Evolutionary conservation across 2,113 vertebrate genomes (phyloP), one percentile per base, ranked within the genome.

Genomic region (Bostrychus sinensis): DNA sequence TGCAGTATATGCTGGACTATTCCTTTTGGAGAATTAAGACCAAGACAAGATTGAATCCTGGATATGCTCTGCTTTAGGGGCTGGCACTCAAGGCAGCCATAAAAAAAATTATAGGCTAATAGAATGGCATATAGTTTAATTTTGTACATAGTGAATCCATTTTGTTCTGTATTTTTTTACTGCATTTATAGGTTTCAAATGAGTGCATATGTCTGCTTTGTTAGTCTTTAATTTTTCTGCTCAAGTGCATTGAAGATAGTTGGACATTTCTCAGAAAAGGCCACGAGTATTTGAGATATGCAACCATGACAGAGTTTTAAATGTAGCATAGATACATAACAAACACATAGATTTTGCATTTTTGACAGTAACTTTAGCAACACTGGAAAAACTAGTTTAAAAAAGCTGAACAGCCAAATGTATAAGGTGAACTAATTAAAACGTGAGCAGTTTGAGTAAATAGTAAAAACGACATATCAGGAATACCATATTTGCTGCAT

Each of bases 1-100:
- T 72, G 71, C 59, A 4, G 80, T 72, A 86, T 88, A 83, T 70
- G 78, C 80, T 42, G 56, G 80, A 63, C 76, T 63, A 48, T 51
- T 23, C 77, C 71, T 75, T 39, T 76, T 62, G 60, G 64, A 70
- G 62, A 76, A 79, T 77, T 55, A 79, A 74, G 66, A 43, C 66
- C 60, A 45, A 72, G 70, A 36, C 45, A 48, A 72, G 75, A 75
- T 77, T 70, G 77, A 72, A 72, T 45, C 65, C 56, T 69, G 50
- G 59, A 42, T 46, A 20, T 66, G 67, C 66, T 66, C 16, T 22
- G 23, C 50, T 50, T 43, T 54, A 25, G 25, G 58, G 55, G 69
- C 55, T 25, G 17, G 57, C 53, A 61, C 61, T 72, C 36, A 55
- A 28, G 41, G 19, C 41, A 38, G 45, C 26, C 62, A 46, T 43